Evolutionary conservation across 2,797 vertebrate genomes (phyloP).

Genomic region (Periophthalmus magnuspinnatus): DNA sequence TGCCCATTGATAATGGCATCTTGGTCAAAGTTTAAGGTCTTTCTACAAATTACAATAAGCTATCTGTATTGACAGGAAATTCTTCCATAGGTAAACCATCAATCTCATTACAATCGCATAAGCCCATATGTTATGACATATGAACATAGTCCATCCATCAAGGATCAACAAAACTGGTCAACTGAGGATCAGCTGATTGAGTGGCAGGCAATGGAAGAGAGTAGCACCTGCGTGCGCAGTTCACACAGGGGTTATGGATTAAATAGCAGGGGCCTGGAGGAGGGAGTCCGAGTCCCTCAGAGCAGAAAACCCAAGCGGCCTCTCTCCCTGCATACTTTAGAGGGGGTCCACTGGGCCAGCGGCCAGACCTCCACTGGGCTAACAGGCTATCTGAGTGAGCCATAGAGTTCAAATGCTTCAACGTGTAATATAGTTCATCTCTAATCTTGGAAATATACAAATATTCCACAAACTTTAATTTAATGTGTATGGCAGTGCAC

Average conservation of each 20-base stretch:
- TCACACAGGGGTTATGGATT: slow-evolving; percentile 59
- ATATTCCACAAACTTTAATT: slow-evolving; percentile 20
- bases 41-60: neutral
- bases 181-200: slow-evolving; percentile 64
- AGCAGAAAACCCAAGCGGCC: slow-evolving; percentile 34
- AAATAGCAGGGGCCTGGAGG: slow-evolving; percentile 45
- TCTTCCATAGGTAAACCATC: neutral
- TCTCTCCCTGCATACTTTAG: slow-evolving; percentile 51
- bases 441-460: slow-evolving; percentile 41
- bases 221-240: slow-evolving; percentile 60
- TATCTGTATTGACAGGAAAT: neutral
- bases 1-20: neutral
- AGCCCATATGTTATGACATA: neutral
- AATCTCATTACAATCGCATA: neutral
- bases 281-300: slow-evolving; percentile 47
- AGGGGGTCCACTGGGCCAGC: slow-evolving; percentile 44
- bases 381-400: slow-evolving; percentile 34
- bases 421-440: slow-evolving; percentile 13
- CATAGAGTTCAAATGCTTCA: slow-evolving; percentile 16
- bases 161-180: slow-evolving; percentile 19
- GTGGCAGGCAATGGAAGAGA: slow-evolving; percentile 31
- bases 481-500: slow-evolving; percentile 50
- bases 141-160: neutral
- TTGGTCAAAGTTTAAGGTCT: neutral
- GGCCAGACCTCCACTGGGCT: slow-evolving; percentile 43